Conservation (phyloP, 2,797 vertebrate species). For the Gastrophryne carolinensis region DNA sequence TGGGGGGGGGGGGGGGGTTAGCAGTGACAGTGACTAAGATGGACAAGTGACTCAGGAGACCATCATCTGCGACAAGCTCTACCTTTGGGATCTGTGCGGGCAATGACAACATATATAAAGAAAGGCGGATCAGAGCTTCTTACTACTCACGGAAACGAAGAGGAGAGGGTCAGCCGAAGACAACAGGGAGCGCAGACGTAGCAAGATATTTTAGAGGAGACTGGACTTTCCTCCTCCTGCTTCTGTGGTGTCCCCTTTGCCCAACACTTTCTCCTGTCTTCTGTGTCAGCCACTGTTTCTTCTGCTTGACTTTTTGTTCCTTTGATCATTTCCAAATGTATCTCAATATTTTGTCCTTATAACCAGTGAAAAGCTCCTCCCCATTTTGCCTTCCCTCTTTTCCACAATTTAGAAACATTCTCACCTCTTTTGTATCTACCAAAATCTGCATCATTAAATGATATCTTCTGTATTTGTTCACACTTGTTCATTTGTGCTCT, state of each 20-base stretch:
- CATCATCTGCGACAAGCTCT: not conserved
- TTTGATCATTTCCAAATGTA: not conserved
- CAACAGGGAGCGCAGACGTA: not conserved
- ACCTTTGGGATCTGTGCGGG: not conserved
- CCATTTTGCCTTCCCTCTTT: not conserved
- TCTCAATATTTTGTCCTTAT: no score
- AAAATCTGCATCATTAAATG: not conserved
- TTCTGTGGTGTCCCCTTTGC: not conserved
- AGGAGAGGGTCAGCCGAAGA: not conserved
- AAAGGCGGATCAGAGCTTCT: not conserved
- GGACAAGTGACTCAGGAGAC: slow-evolving; percentile 21
- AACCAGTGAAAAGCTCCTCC: no score
- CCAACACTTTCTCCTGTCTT: not conserved
- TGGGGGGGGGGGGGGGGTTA: not conserved
- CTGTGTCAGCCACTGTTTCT: not conserved
- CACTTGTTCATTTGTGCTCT: not conserved
- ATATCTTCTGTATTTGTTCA: not conserved
- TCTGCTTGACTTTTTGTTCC: not conserved
- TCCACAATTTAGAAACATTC: not conserved
- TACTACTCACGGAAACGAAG: not conserved
- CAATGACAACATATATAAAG: slow-evolving; percentile 2
- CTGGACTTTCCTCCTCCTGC: not conserved
- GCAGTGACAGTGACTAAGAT: slow-evolving; percentile 22
- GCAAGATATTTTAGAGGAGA: not conserved
- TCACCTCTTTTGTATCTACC: not conserved